Conservation (phyloP, 2,797 vertebrate genomes). For the Tragopan temminckii region DNA sequence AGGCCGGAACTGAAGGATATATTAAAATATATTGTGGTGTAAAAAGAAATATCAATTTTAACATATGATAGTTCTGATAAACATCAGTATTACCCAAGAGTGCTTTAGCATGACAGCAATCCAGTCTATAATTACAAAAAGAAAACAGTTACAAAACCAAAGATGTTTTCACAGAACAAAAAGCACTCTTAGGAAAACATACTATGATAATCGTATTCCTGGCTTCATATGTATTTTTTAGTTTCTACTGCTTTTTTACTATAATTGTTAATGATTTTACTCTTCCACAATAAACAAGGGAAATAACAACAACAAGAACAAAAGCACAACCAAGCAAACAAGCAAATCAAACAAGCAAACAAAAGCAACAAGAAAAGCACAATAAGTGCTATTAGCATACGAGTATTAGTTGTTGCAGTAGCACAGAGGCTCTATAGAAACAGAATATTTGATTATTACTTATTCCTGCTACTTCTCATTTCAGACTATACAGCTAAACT, state of each 20-base stretch:
- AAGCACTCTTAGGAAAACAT: neutral
- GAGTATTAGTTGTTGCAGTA: neutral
- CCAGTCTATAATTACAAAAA: neutral
- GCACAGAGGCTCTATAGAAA: neutral
- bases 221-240: neutral
- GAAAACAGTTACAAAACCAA: neutral
- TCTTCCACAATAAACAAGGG: neutral
- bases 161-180: neutral
- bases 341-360: neutral
- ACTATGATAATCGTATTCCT: neutral
- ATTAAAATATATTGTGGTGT: neutral
- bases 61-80: neutral
- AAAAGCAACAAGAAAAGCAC: neutral
- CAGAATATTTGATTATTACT: neutral
- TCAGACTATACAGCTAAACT: neutral
- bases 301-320: neutral
- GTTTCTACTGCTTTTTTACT: neutral
- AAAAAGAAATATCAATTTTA: neutral
- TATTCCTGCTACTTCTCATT: neutral
- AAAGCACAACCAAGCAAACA: neutral
- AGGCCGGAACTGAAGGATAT: neutral
- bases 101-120: neutral
- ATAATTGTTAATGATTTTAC: neutral
- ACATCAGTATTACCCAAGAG: neutral
- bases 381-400: neutral